These are phyloP conservation scores for Ecliptopera silaceata DNA, from an alignment of 2,888 invertebrate genomes.

Conservation along the genomic window DNA sequence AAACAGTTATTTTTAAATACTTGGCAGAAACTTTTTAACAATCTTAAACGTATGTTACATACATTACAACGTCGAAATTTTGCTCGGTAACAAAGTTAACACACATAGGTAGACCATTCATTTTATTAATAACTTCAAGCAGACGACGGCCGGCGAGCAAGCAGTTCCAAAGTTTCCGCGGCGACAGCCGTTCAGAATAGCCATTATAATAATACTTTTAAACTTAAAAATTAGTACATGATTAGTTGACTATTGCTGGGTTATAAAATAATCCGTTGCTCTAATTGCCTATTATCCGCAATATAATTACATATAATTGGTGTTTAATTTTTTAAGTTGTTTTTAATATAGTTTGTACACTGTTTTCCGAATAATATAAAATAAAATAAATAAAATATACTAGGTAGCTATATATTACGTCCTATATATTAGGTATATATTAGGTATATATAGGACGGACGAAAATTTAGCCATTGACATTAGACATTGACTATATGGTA, in stretches of 20 bases:
- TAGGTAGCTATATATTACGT: no score
- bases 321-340: no score
- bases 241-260: conserved; percentile 37
- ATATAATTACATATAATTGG: no score
- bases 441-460: no score
- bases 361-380: no score
- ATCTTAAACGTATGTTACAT: conserved; percentile 23
- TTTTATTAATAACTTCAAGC: conserved; percentile 50
- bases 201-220: conserved; percentile 52
- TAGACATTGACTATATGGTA: no score
- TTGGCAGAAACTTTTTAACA: conserved; percentile 15
- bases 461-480: no score
- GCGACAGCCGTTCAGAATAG: conserved; percentile 54
- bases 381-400: no score
- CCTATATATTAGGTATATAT: no score
- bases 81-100: conserved; percentile 33
- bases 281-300: conserved; percentile 19
- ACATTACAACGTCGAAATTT: conserved; percentile 25
- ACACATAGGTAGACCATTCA: conserved; percentile 50
- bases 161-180: conserved; percentile 47
- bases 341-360: no score
- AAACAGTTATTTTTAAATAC: conserved; percentile 10
- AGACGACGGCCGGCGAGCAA: conserved; percentile 46
- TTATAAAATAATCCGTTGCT: conserved; percentile 29
- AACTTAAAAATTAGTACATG: conserved; percentile 47